Conservation (phyloP, 2,797 vertebrate genomes). For the Bradypodion ventrale region DNA sequence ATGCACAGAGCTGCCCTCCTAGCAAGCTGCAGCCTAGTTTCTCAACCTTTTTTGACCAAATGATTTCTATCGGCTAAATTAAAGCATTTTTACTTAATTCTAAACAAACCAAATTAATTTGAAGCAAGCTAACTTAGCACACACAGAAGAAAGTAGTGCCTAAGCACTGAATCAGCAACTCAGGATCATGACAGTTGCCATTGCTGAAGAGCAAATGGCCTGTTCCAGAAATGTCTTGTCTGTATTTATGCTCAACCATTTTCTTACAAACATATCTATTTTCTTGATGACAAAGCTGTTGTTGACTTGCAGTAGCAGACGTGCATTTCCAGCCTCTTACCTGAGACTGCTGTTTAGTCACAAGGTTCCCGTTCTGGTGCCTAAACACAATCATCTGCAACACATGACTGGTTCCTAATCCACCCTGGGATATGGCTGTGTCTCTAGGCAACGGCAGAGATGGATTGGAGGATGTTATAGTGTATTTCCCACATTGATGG, state of each 20-base stretch:
- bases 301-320: rapidly evolving
- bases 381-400: neutral
- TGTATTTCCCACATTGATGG: neutral
- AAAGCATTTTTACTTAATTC: too few species aligned
- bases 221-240: neutral
- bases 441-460: neutral
- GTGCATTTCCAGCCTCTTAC: neutral
- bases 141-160: too few species aligned
- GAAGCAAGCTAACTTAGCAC: too few species aligned
- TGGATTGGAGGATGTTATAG: neutral
- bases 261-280: neutral
- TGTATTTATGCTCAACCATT: neutral
- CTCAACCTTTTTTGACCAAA: too few species aligned
- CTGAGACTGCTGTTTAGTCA: rapidly evolving
- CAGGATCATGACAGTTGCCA: too few species aligned
- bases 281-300: neutral
- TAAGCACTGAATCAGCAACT: too few species aligned
- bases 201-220: too few species aligned
- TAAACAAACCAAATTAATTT: too few species aligned
- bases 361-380: neutral
- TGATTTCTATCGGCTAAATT: too few species aligned
- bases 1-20: too few species aligned
- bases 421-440: neutral
- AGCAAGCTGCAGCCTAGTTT: too few species aligned
- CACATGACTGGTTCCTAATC: neutral